Percentiles rank a stretch among this genome's conserved stretches.
Conservation (phyloP, 2,113 vertebrate species). For the Bubalus kerabau region DNA sequence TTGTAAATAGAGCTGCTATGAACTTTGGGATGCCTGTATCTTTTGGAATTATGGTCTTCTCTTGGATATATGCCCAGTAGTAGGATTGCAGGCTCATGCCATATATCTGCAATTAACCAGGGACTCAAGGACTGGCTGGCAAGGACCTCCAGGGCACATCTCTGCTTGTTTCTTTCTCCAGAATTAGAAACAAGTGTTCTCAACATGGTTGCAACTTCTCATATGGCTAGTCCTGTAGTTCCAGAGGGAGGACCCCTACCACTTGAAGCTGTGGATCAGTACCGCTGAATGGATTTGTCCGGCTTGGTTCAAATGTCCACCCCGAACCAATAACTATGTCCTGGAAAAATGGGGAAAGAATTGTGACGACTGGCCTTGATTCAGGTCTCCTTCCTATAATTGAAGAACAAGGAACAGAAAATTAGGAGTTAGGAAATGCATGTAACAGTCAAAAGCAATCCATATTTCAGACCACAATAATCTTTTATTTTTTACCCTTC, state of each 20-base stretch:
- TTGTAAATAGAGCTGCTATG: background rate
- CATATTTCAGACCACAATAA: background rate
- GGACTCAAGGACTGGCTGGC: background rate
- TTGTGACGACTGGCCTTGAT: background rate
- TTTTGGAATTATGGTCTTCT: background rate
- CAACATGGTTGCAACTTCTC: background rate
- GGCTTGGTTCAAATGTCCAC: background rate
- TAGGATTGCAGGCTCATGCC: background rate
- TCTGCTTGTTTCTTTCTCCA: background rate
- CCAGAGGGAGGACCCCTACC: background rate
- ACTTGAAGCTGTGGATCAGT: background rate
- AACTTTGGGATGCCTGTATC: background rate
- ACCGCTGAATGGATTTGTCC: background rate
- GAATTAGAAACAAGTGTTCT: background rate
- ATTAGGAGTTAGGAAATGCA: background rate
- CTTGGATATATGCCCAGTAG: background rate
- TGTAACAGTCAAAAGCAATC: background rate
- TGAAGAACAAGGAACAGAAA: background rate
- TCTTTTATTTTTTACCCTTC: background rate
- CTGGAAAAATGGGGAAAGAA: background rate
- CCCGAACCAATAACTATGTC: background rate
- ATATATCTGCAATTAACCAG: background rate
- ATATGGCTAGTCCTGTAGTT: background rate
- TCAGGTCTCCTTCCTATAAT: background rate
- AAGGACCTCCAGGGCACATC: background rate